Base-by-base conservation (phyloP, 2,113 vertebrate genomes). In the Tragelaphus strepsiceros region DNA sequence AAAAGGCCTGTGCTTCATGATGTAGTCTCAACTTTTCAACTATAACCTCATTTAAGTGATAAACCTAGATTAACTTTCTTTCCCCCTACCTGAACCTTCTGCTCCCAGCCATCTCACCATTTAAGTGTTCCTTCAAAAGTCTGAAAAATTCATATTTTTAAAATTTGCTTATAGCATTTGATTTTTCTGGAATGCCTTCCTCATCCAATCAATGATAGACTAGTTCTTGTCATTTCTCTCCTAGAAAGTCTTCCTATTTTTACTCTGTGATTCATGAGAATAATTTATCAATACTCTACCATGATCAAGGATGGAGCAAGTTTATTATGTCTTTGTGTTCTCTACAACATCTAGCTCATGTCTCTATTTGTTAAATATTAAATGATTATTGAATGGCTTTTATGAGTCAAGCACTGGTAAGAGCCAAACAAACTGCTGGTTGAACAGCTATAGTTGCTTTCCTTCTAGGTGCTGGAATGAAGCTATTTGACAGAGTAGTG, bases 301-400 rank as follows among this genome's bases (percentile, higher is more conserved):
- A 77, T 30, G 22, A 90, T 83, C 54, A 83, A 94, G 22, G 59
- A 51, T 14, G 14, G 59, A 97, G 46, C 19, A 17, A 56, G 56
- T 74, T 94, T 61, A 84, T 93, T 96, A 88, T 82, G 9, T 89
- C 21, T 89, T 74, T 56, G 21, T 56, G 5, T 87, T 32, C 88
- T 30, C 32, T 35, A 77, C 19, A 80, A 78, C 8, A 81, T 51
- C 88, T 91, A 67, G 30, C 51, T 94, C 35, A 49, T 19, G 21
- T 67, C 83, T 88, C 22, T 94, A n/a, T 85, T 91, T 94, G 91
- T 62, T 96, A 56, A 95, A 61, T 97, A 80, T 82, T 97, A 96
- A 95, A 43, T 91, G 94, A 67, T 86, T 89, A 97, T 93, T 59
- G 89, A 97, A 77, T 93, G 35, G 10, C 28, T 89, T 14, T 77